These are phyloP conservation scores for Telmatherina bonti DNA, from an alignment of 2,797 vertebrate genomes.

Conservation along the genomic window DNA sequence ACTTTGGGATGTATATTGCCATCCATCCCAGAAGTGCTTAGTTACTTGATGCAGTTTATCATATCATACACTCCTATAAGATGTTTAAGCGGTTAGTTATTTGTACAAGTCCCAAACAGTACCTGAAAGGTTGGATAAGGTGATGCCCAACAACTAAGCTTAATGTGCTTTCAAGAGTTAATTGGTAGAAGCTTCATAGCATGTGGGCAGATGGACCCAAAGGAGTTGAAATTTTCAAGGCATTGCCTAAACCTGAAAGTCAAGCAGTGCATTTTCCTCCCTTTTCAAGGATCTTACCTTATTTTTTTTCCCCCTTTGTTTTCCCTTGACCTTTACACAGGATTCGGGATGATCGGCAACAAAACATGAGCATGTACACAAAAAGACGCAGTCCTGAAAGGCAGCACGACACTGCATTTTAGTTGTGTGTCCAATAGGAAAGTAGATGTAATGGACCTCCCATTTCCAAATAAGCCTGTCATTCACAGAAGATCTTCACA, in stretches of 20 bases:
- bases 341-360: constrained; percentile 16
- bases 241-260: background rate
- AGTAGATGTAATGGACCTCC: constrained; percentile 72
- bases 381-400: constrained; percentile 38
- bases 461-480: constrained; percentile 86
- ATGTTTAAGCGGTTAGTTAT: background rate
- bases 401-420: constrained; percentile 40
- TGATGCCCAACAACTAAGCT: background rate
- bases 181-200: background rate
- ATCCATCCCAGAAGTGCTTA: no score
- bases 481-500: constrained; percentile 66
- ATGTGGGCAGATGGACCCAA: background rate
- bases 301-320: background rate
- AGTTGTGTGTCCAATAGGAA: constrained; percentile 48
- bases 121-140: background rate
- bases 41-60: background rate
- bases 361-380: constrained; percentile 44
- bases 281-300: background rate
- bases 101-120: background rate
- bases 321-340: constrained; percentile 18
- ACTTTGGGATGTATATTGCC: no score
- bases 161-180: background rate
- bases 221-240: no score
- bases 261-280: background rate
- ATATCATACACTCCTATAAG: background rate